Percentiles rank a stretch among this genome's conserved stretches.
Conservation (phyloP, 2,797 vertebrate species). For the Simalia tracyae region DNA sequence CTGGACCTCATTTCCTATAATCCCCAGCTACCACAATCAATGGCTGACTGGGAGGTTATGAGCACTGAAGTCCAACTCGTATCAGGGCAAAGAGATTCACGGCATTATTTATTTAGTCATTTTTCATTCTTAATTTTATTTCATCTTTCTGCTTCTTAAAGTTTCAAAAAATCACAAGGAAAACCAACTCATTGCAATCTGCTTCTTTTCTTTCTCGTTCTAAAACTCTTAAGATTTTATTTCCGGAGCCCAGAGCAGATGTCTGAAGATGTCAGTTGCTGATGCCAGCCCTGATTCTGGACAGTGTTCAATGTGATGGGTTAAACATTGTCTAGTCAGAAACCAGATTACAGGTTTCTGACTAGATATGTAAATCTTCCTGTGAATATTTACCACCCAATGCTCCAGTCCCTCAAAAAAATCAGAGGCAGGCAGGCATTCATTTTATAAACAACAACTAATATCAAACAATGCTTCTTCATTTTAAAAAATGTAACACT, state of each 20-base stretch:
- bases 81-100: not conserved
- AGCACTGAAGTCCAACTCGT: not conserved
- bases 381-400: not conserved
- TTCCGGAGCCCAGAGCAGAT: not conserved
- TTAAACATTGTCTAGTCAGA: not conserved
- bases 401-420: not conserved
- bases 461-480: constrained; percentile 8
- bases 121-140: not conserved
- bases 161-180: not conserved
- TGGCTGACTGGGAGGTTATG: not conserved
- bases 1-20: not conserved
- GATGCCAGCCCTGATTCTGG: not conserved
- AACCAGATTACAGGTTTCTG: not conserved
- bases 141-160: not conserved
- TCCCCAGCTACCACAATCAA: not conserved
- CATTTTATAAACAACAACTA: not conserved
- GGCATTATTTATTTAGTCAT: not conserved
- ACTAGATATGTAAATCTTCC: not conserved
- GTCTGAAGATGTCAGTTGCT: no score
- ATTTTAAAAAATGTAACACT: not conserved
- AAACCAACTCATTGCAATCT: not conserved
- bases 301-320: not conserved
- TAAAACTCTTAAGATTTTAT: not conserved
- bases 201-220: not conserved
- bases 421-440: not conserved